A percentile compares a stretch with the other conserved stretches of the same genome.
Conservation (phyloP, 2,797 vertebrate genomes). For the Muscicapa striata region DNA sequence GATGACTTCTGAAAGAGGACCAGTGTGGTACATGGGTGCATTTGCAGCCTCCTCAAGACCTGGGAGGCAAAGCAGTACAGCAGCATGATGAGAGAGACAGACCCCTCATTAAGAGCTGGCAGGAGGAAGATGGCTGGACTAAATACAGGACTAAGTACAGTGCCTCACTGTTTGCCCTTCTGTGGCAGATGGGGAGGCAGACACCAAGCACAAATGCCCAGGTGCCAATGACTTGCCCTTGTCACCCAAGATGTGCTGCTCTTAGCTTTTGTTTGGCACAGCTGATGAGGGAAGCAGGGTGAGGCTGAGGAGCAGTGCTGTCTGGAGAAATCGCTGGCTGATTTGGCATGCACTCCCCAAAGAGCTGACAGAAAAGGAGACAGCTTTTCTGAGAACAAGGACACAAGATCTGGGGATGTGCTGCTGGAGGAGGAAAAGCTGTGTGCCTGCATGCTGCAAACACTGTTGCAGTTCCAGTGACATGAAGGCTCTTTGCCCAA, state of each 20-base stretch:
- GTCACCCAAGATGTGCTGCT: not conserved
- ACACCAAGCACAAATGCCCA: not conserved
- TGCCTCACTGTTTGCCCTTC: not conserved
- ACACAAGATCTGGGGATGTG: not conserved
- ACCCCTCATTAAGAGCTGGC: not conserved
- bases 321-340: not conserved
- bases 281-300: not conserved
- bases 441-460: not conserved
- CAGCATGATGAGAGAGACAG: not conserved
- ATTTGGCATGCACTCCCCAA: not conserved
- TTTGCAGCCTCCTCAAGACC: not conserved
- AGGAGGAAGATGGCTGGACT: not conserved
- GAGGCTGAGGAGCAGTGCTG: not conserved
- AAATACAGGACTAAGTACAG: not conserved
- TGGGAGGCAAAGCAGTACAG: not conserved
- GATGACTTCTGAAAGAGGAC: not conserved
- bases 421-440: not conserved
- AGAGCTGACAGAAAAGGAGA: not conserved
- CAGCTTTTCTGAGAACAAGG: not conserved
- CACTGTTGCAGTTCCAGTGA: not conserved
- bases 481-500: not conserved
- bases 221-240: not conserved
- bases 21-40: not conserved
- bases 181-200: not conserved
- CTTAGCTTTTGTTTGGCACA: not conserved